These are phyloP conservation scores for Oppia nitens DNA, from an alignment of 1,140 invertebrate species.

Conservation along the genomic window DNA sequence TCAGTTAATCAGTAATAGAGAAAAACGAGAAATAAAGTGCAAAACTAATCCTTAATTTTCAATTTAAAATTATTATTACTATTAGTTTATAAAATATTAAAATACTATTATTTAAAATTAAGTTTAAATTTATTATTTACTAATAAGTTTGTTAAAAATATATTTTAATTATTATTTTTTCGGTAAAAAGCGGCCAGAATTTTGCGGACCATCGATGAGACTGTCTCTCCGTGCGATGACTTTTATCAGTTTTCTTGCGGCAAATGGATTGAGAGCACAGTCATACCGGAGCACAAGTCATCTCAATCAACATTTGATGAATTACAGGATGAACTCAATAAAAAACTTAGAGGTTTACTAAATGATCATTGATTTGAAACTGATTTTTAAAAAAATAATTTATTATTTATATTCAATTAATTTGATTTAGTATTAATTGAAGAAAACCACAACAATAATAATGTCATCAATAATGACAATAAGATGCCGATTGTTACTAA, in stretches of 20 bases:
- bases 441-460: no score
- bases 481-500: conserved; percentile 48
- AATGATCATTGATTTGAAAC: background rate
- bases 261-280: conserved; percentile 37
- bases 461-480: conserved; percentile 16
- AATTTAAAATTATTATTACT: no score
- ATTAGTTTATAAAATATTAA: no score
- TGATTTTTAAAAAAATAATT: background rate
- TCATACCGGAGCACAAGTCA: conserved; percentile 60
- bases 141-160: background rate
- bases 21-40: no score
- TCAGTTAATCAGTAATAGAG: no score
- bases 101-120: no score
- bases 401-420: background rate
- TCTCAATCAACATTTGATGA: conserved; percentile 58
- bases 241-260: conserved; percentile 65
- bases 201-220: conserved; percentile 48
- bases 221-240: conserved; percentile 60
- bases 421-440: no score
- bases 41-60: no score
- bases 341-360: conserved; percentile 40
- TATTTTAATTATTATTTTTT: background rate
- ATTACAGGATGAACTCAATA: conserved; percentile 56
- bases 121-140: no score
- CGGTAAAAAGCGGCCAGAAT: conserved; percentile 40